phyloP scores from a whole-genome alignment of 2,113 vertebrate species.

The Phasianus colchicus region DNA sequence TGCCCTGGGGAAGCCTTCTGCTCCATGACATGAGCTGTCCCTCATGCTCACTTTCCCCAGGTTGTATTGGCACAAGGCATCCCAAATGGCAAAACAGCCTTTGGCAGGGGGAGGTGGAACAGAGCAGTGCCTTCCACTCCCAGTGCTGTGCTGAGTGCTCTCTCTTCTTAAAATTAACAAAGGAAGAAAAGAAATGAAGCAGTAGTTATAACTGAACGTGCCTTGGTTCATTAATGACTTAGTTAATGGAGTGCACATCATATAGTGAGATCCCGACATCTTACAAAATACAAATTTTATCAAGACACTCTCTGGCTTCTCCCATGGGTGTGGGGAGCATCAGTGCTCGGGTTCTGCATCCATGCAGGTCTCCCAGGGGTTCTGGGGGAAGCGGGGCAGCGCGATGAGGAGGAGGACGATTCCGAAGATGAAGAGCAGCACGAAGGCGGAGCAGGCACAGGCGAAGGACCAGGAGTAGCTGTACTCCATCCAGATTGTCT shows the following conservation, averaged over 20 bases:
- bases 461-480: constrained; percentile 94
- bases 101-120: not conserved
- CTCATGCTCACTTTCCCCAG: not conserved
- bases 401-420: constrained; percentile 89
- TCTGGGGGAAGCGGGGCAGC: constrained; percentile 94
- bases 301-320: not conserved
- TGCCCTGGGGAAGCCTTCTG: not conserved
- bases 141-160: not conserved
- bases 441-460: constrained; percentile 88
- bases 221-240: not conserved
- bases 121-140: not conserved
- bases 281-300: constrained; percentile 8
- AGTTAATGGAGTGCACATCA: not conserved
- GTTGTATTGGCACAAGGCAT: not conserved
- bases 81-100: not conserved
- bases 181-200: not conserved
- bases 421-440: constrained; percentile 90
- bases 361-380: constrained; percentile 99
- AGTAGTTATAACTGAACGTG: not conserved
- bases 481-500: constrained; percentile 91
- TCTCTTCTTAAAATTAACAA: not conserved
- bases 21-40: not conserved
- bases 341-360: constrained; percentile 90
- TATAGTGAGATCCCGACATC: not conserved
- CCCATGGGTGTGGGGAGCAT: not conserved